phyloP scores from a whole-genome alignment of 2,888 invertebrate species.

The Anarsia innoxiella region DNA sequence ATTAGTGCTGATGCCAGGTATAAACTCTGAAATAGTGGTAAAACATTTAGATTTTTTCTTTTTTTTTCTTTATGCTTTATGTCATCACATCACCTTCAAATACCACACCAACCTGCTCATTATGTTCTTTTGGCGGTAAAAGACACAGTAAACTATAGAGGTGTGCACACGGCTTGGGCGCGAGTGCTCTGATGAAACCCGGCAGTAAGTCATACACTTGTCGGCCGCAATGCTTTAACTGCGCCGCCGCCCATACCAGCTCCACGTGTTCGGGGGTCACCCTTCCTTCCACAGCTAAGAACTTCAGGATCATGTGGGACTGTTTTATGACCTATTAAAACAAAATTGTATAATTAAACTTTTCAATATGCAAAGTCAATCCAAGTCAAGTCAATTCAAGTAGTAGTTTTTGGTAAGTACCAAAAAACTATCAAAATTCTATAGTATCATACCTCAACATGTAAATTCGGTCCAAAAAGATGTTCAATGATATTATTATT shows the following conservation, averaged over 20 bases:
- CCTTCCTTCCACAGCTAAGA: constrained; percentile 92
- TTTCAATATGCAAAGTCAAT: no score
- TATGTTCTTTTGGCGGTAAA: constrained; percentile 92
- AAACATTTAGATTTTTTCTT: no score
- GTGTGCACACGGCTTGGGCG: constrained; percentile 91
- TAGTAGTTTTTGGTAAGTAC: no score
- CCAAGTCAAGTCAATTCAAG: no score
- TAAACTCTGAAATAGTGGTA: constrained; percentile 82
- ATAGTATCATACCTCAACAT: constrained; percentile 94
- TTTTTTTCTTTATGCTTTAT: no score
- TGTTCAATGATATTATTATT: constrained; percentile 93
- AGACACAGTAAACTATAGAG: constrained; percentile 90
- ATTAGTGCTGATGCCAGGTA: constrained; percentile 92
- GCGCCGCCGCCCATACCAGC: constrained; percentile 95
- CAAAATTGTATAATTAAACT: no score
- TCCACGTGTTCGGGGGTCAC: constrained; percentile 94
- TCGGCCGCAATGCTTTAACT: constrained; percentile 94
- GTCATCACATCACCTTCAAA: no score
- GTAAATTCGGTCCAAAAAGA: constrained; percentile 97
- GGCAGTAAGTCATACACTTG: constrained; percentile 94
- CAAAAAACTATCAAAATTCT: no score
- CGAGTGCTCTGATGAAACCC: constrained; percentile 91
- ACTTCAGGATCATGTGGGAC: constrained; percentile 93
- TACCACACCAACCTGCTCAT: constrained; percentile 95
- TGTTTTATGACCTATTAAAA: constrained; percentile 95